Evolutionary conservation across 1,140 invertebrate genomes (phyloP), one percentile per base, ranked within the genome.

Genomic region (Orius insidiosus): DNA sequence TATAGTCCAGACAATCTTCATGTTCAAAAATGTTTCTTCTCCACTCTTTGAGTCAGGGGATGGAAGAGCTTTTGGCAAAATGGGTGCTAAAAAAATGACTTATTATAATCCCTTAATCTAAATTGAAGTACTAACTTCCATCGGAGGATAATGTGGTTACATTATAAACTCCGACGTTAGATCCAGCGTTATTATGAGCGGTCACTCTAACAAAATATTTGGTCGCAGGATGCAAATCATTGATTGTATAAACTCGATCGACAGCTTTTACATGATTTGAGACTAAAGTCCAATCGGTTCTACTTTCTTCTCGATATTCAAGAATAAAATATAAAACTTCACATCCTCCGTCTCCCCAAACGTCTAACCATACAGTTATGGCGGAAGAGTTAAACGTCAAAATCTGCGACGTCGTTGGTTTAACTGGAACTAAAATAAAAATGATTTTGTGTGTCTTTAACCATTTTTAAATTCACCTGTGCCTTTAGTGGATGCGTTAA

Each of bases 151-250:
- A 69, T 3, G 84, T 87, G 24, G 80, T 80, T 60, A 86, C 83
- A 63, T 86, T 83, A 58, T 93, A 90, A n/a, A 85, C 67, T 0
- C 80, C 81, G 34, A 80, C 75, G 0, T 84, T 85, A 38, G 80
- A 82, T 0, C 92, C 92, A 0, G 89, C 89, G 60, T 90, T 87
- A 61, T 93, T 95, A 62, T 86, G 78, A 0, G 89, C 89, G 0
- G 81, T 85, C 40, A 94, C 80, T 50, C 77, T 74, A 24, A 95
- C 69, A 52, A 83, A 77, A 61, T 95, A 94, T 56, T 79, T 79
- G 0, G 83, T 85, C n/a, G 76, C 83, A 0, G 88, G 78, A 31
- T 74, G 71, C 9, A 96, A 65, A 48, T 88, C 85, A 31, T 74
- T 68, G 34, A 89, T 72, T 47, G 79, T 83, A 58, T 80, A 84